Evolutionary conservation across 2,888 invertebrate genomes (phyloP), one percentile per base, ranked within the genome.

Genomic region (Erebia aethiops): DNA sequence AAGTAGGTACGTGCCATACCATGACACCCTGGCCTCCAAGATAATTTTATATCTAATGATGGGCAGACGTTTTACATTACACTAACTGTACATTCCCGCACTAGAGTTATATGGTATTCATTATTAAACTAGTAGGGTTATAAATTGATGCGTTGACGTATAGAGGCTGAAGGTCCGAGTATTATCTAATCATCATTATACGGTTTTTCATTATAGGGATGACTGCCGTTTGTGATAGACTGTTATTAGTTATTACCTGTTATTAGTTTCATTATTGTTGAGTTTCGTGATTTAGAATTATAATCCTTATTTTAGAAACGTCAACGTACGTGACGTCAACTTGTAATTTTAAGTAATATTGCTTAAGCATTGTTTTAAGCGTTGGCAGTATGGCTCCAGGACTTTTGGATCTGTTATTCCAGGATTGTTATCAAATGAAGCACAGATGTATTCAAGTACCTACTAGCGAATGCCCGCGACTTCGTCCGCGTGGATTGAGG

Each of bases 1-100:
- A 54, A 10, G 72, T 63, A 21, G 21, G 21, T 26, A 57, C 49
- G 64, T 51, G 62, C 43, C 70, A 67, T 72, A 60, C 21, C 68
- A 62, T 68, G 72, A 72, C 74, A 70, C 70, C 70, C 65, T 74
- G 68, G 62, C 74, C 72, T 70, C 61, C 57, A 52, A 66, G 72
- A 74, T 72, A 68, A 74, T 74, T 72, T 70, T 62, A 69, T 62
- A 69, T 71, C 70, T 72, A 74, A 74, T 74, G 72, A 74, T 70
- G 70, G 72, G 70, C 67, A 74, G 70, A 71, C 61, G 69, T 69
- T 60, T 57, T 70, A 70, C 66, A 62, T 74, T 74, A 72, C 72
- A 67, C 57, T 70, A 74, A 74, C 74, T 70, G 74, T 74, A 74
- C 57, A 70, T 70, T 68, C 70, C 46, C 16, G 26, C 60, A 51